Conservation (phyloP, 2,113 vertebrate genomes). For the Excalfactoria chinensis region DNA sequence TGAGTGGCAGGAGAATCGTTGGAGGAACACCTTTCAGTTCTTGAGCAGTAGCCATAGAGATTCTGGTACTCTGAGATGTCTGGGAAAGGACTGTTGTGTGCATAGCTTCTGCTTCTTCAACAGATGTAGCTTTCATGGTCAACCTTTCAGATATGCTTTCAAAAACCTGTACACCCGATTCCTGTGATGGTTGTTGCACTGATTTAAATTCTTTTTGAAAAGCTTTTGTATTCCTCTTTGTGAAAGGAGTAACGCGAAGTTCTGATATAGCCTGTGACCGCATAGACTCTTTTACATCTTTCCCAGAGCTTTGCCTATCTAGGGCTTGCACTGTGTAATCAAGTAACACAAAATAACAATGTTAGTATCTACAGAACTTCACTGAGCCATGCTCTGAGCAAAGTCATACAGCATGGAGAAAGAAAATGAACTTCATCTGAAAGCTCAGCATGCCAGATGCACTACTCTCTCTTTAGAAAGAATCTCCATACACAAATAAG, state of each 20-base stretch:
- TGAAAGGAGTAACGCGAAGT: slow-evolving; percentile 72
- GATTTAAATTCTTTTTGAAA: slow-evolving; percentile 79
- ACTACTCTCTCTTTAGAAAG: slow-evolving; percentile 32
- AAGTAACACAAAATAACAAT: slow-evolving; percentile 80
- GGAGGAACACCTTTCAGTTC: slow-evolving; percentile 43
- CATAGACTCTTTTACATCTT: slow-evolving; percentile 78
- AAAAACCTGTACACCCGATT: slow-evolving; percentile 75
- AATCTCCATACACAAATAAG: slow-evolving; percentile 28
- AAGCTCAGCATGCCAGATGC: slow-evolving; percentile 72
- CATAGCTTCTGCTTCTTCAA: slow-evolving; percentile 25
- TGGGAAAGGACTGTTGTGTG: slow-evolving; percentile 56
- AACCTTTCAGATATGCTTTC: slow-evolving; percentile 80
- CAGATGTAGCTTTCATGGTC: slow-evolving; percentile 56
- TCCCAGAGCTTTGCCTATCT: slow-evolving; percentile 86
- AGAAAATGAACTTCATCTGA: slow-evolving; percentile 57
- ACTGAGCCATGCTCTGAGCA: slow-evolving; percentile 66
- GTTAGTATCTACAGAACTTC: slow-evolving; percentile 73
- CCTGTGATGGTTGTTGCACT: slow-evolving; percentile 71
- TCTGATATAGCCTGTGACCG: slow-evolving; percentile 75
- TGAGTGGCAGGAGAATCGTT: slow-evolving; percentile 81
- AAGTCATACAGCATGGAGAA: slow-evolving; percentile 64
- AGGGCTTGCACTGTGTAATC: slow-evolving; percentile 86
- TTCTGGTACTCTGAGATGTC: slow-evolving; percentile 36
- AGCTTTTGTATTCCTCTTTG: slow-evolving; percentile 78
- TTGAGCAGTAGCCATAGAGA: slow-evolving; percentile 10